phyloP scores from a whole-genome alignment of 2,113 vertebrate species.

The Alligator sinensis region DNA sequence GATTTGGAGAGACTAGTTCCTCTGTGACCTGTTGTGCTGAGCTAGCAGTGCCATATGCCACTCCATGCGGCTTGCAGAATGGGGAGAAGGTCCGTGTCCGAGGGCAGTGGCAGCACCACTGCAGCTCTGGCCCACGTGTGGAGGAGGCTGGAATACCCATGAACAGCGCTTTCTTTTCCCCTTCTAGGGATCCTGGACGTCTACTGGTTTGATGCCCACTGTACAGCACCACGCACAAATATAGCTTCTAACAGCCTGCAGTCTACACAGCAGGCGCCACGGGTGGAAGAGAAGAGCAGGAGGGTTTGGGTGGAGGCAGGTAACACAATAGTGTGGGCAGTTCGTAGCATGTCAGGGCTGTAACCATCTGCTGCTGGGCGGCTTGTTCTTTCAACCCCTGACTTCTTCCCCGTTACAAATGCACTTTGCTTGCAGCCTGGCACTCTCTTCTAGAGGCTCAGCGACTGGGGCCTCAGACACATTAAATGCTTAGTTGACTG shows the following conservation, averaged over 20 bases:
- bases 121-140: no score
- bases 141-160: no score
- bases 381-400: neutral
- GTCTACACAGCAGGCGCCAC: neutral
- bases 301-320: neutral
- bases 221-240: neutral
- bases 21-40: neutral
- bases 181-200: no score
- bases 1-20: neutral
- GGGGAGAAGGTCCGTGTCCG: neutral
- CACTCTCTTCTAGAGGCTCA: neutral
- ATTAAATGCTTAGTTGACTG: accelerated
- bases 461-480: no score
- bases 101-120: no score
- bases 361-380: neutral
- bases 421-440: neutral
- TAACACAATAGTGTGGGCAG: neutral
- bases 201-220: neutral
- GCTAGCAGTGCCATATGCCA: neutral
- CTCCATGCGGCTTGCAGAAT: neutral
- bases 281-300: neutral
- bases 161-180: no score
- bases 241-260: neutral
- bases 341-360: neutral
- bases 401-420: neutral